Base-by-base conservation (phyloP, 2,113 vertebrate species). In the Triplophysa tibetana region DNA sequence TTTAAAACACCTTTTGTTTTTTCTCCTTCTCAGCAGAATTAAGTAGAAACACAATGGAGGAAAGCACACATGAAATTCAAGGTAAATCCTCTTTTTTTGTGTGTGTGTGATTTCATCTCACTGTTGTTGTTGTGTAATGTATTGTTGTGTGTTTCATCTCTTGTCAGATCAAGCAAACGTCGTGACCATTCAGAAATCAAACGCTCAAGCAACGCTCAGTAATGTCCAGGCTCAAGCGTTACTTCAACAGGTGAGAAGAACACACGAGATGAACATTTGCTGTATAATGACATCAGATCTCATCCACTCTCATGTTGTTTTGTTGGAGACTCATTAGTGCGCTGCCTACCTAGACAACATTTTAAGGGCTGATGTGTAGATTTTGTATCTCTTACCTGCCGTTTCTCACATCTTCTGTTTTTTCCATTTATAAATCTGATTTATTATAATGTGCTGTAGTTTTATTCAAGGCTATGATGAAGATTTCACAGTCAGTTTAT, bases 161-260 rank as follows among this genome's bases (percentile, higher is more conserved):
- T n/a, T 84, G 3, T 97, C 95, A 92, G 94, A 96, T 66, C 96
- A 97, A 88, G 95, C 90, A 77, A 98, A 99, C 84, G 96, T 96
- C 86, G 93, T 97, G 93, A 96, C 98, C 92, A 97, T 95, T 91
- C 95, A 96, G 82, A 97, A 97, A 91, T 95, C 95, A 90, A 91
- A 92, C 73, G 94, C 96, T 90, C 93, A 95, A 81, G 93, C 95
- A 83, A 93, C 95, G 93, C 96, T 99, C 91, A 95, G 96, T 86
- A 95, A 95, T 86, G 96, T 95, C 87, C 97, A 98, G 81, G 95
- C 97, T 88, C 97, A 99, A 93, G 96, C 97, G 87, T 94, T 99
- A 88, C 93, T 99, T 90, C 96, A 98, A 91, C 98, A 99, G 96
- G 98, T 99, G 24, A 24, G 24, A 60, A 38, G 6, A 38, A 38